Evolutionary conservation across 2,888 invertebrate genomes (phyloP).

Genomic region (Tenthredo livida): DNA sequence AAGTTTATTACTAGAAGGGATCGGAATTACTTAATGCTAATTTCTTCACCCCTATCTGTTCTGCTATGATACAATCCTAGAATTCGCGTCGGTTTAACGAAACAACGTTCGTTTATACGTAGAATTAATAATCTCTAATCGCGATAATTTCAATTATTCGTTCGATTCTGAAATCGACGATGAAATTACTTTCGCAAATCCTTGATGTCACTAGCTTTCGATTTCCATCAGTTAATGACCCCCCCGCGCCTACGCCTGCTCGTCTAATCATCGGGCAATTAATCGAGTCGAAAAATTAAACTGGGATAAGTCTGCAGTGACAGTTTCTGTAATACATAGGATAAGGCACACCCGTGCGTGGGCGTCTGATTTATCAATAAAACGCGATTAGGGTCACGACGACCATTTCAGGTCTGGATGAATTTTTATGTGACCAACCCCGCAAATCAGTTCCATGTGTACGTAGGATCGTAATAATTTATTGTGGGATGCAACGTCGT

Average conservation of each 20-base stretch:
- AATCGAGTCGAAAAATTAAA: not conserved
- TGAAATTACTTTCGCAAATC: too few species aligned
- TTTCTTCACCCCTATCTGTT: not conserved
- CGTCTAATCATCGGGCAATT: not conserved
- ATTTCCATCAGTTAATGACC: not conserved
- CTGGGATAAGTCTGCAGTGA: not conserved
- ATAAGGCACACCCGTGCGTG: not conserved
- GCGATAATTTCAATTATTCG: too few species aligned
- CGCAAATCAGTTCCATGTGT: too few species aligned
- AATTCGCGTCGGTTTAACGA: too few species aligned
- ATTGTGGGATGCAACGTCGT: not conserved
- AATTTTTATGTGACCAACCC: too few species aligned
- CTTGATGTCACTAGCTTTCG: too few species aligned
- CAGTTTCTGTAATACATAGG: not conserved
- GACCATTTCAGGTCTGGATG: too few species aligned
- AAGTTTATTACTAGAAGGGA: slow-evolving; percentile 29
- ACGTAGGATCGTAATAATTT: not conserved
- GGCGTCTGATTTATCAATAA: not conserved
- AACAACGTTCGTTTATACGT: too few species aligned
- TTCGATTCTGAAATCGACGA: too few species aligned
- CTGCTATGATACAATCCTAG: too few species aligned
- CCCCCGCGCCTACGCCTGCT: too few species aligned
- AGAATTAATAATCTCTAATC: too few species aligned
- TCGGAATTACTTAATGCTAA: slow-evolving; percentile 25
- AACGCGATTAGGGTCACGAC: not conserved